Evolutionary conservation across 2,113 vertebrate genomes (phyloP), one percentile per base, ranked within the genome.

Genomic region (Riparia riparia): DNA sequence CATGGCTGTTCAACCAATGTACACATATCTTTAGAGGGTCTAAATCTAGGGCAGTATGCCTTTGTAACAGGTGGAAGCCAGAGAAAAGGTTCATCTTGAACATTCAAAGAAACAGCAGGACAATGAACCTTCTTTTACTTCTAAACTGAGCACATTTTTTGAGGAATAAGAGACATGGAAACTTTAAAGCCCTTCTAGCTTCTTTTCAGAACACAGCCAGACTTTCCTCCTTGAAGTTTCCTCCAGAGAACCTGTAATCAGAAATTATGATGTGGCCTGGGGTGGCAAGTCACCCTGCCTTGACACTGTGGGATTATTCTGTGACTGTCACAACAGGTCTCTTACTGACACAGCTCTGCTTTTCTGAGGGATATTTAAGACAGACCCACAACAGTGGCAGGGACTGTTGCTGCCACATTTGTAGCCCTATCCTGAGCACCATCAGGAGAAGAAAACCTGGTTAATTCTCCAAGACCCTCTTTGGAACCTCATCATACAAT

Each of bases 101-200:
- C 66, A 72, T 73, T 94, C 81, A 95, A 82, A 94, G 80, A 49
- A 93, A 76, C 81, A 90, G 95, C 44, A 57, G 78, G 90, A 85
- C n/a, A 80, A 58, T 24, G 18, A 90, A 61, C 47, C 54, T 77
- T 66, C 54, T 91, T 93, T 81, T 47, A 91, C 64, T 92, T 95
- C 76, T 93, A 74, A 90, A 60, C 47, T 10, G 17, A 88, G 24
- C 34, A 26, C 4, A 4, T 66, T 92, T 86, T 72, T 51, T 61
- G 16, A 80, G 37, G 71, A 88, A 66, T 65, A 63, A 58, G 54
- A 96, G 71, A 34, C 29, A 49, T 1, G 7, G 58, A 77, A 92
- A 65, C 39, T 91, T 88, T 50, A 91, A 93, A 94, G 61, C 8
- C 53, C 10, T 87, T 87, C 31, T 19, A 9, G 28, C 69, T 86